These are phyloP conservation scores for Dasypolia templi DNA, from an alignment of 2,888 invertebrate genomes.

Conservation along the genomic window DNA sequence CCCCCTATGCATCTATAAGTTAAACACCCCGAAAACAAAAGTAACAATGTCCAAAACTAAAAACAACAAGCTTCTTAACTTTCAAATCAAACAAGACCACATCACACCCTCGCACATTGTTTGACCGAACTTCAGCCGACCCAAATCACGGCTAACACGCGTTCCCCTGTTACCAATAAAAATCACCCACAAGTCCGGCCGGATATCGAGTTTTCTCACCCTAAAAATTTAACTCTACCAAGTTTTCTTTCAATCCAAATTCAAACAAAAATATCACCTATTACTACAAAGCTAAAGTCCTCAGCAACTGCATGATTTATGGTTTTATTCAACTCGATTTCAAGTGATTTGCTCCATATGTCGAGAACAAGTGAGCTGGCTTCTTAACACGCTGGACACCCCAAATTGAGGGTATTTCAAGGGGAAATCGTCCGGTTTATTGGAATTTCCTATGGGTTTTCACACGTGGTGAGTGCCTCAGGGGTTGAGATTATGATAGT, in stretches of 20 bases:
- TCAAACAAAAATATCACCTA: conserved; percentile 62
- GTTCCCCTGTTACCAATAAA: conserved; percentile 88
- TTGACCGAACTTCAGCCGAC: conserved; percentile 81
- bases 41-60: conserved; percentile 50
- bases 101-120: conserved; percentile 77
- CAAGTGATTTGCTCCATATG: conserved; percentile 87
- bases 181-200: conserved; percentile 86
- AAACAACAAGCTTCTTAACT: conserved; percentile 70
- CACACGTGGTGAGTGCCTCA: conserved; percentile 76
- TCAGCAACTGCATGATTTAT: conserved; percentile 42
- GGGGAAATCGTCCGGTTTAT: conserved; percentile 85
- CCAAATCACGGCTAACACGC: conserved; percentile 81
- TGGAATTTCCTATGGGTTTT: conserved; percentile 87
- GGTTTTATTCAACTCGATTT: conserved; percentile 75
- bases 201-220: conserved; percentile 87
- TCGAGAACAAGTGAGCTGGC: conserved; percentile 86
- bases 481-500: conserved; percentile 67
- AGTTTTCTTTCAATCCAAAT: conserved; percentile 54
- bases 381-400: conserved; percentile 87
- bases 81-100: conserved; percentile 74
- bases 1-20: conserved; percentile 27
- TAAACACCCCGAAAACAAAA: conserved; percentile 52
- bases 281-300: conserved; percentile 45
- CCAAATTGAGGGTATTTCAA: conserved; percentile 84
- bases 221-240: conserved; percentile 79